A percentile compares a stretch with the other conserved stretches of the same genome.
phyloP scores from a whole-genome alignment of 2,797 vertebrate genomes.

The Gambusia yucatana region DNA sequence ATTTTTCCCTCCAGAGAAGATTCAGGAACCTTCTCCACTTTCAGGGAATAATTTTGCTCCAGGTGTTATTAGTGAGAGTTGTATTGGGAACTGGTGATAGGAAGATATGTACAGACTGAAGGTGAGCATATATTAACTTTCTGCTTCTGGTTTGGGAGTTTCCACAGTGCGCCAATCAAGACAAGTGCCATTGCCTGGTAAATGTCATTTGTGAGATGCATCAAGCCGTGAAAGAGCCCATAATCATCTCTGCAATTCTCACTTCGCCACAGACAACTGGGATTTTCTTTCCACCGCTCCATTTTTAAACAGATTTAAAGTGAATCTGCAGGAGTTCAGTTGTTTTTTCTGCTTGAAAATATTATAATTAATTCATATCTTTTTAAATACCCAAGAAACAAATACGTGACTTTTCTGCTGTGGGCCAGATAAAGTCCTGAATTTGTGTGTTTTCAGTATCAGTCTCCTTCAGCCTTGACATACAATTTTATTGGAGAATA shows the following conservation, averaged over 20 bases:
- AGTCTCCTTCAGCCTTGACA: background rate
- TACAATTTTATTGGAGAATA: background rate
- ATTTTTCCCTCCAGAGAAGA: background rate
- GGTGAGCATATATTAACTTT: constrained; percentile 5
- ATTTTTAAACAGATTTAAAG: background rate
- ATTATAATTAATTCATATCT: background rate
- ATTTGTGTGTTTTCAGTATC: background rate
- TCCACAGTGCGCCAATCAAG: constrained; percentile 7
- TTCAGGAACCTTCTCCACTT: constrained; percentile 1
- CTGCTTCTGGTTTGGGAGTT: background rate
- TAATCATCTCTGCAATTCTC: constrained; percentile 28
- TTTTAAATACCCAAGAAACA: background rate
- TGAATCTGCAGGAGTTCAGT: background rate
- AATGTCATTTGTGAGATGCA: constrained; percentile 36
- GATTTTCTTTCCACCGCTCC: background rate
- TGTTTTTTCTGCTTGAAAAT: background rate
- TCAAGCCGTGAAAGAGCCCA: constrained; percentile 31
- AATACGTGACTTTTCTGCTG: background rate
- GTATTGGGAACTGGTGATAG: background rate
- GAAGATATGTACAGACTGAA: background rate
- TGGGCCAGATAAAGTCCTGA: background rate
- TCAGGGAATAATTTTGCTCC: background rate
- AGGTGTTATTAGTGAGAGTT: background rate
- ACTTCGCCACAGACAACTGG: constrained; percentile 1
- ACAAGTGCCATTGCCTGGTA: constrained; percentile 6